Evolutionary conservation across 2,113 vertebrate species (phyloP).

Genomic region (Trogon surrucura): DNA sequence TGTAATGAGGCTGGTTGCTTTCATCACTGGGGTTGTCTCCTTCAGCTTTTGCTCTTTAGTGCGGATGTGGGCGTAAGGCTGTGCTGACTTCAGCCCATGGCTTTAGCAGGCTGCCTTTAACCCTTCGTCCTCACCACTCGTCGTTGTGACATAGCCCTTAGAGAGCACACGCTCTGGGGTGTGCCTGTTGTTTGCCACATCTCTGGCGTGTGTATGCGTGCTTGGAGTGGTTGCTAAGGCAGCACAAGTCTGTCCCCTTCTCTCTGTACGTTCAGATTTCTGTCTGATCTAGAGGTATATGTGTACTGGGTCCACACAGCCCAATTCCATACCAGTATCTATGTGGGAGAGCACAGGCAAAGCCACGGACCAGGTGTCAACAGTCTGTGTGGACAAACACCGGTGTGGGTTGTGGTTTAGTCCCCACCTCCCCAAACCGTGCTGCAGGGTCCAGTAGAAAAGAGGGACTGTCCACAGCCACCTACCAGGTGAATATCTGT

Average conservation of each 20-base stretch:
- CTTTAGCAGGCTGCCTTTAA: not conserved
- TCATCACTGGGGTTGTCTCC: not conserved
- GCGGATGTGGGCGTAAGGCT: not conserved
- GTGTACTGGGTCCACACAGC: not conserved
- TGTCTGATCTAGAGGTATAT: not conserved
- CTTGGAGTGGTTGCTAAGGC: not conserved
- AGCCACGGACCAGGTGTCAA: accelerated
- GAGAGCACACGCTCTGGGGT: accelerated
- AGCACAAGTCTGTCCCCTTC: not conserved
- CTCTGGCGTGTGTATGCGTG: accelerated
- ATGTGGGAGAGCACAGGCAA: not conserved
- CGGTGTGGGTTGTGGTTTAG: not conserved
- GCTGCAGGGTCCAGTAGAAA: not conserved
- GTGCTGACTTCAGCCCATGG: not conserved
- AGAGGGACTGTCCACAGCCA: not conserved
- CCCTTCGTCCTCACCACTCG: not conserved
- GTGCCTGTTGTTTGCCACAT: not conserved
- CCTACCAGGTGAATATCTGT: accelerated
- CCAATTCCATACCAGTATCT: not conserved
- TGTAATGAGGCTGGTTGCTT: not conserved
- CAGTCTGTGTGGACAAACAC: not conserved
- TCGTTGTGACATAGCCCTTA: not conserved
- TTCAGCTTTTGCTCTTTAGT: not conserved
- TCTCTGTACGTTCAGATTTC: not conserved
- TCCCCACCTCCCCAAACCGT: not conserved